Evolutionary conservation across 2,113 vertebrate genomes (phyloP).

Genomic region (Nibea albiflora): DNA sequence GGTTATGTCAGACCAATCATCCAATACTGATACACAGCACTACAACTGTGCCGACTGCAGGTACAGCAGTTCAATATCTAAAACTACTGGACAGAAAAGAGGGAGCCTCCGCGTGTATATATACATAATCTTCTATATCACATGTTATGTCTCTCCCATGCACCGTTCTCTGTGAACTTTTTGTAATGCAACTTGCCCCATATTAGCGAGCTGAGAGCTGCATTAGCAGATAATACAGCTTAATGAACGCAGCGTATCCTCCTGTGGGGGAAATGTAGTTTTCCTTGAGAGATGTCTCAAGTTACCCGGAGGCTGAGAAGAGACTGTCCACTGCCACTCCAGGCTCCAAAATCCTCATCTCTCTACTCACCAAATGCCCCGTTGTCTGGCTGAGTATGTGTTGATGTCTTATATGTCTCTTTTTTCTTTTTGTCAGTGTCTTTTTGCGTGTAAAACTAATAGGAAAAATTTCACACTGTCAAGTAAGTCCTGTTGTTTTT

Average conservation of each 20-base stretch:
- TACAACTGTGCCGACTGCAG: slow-evolving; percentile 10
- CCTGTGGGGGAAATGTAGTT: slow-evolving; percentile 34
- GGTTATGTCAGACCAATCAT: slow-evolving; percentile 36
- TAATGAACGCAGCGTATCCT: slow-evolving; percentile 49
- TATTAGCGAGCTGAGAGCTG: slow-evolving; percentile 44
- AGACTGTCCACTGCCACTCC: slow-evolving; percentile 36
- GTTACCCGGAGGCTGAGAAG: slow-evolving; percentile 33
- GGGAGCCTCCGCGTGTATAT: slow-evolving; percentile 6
- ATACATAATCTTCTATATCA: neutral
- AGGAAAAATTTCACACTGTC: neutral
- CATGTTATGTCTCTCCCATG: slow-evolving; percentile 1
- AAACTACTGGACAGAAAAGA: slow-evolving; percentile 7
- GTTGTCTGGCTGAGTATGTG: neutral
- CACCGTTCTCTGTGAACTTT: slow-evolving; percentile 5
- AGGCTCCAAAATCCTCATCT: slow-evolving; percentile 21
- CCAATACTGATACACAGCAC: slow-evolving; percentile 8
- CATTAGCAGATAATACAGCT: slow-evolving; percentile 44
- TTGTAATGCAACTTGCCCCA: neutral
- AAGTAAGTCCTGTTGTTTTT: neutral
- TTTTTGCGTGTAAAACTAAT: neutral
- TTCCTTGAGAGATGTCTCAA: slow-evolving; percentile 46
- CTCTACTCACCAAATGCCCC: neutral
- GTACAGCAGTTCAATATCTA: slow-evolving; percentile 31
- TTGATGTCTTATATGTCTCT: neutral
- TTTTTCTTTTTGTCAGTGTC: neutral